Base-by-base conservation (phyloP, 1,140 invertebrate genomes). In the Zaprionus inermis region DNA sequence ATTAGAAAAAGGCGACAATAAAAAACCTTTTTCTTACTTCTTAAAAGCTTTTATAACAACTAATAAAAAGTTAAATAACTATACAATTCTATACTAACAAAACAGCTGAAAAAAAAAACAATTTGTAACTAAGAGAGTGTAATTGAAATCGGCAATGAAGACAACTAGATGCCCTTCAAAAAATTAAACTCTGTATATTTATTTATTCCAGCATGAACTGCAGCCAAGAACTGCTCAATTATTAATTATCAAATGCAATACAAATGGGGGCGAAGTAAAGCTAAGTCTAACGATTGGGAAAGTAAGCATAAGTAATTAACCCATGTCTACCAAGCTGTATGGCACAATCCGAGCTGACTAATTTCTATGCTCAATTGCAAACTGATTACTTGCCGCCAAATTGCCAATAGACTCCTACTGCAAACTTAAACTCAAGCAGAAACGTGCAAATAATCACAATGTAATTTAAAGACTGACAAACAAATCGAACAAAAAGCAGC, bases 401-500 rank as follows among this genome's bases (percentile, higher is more conserved):
- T 73, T 57, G 51, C 20, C 68, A 70, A 81, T 70, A 78, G 70
- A 74, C 64, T n/a, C 64, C 63, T 28, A 63, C 36, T 61, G 41
- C 44, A 57, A 55, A 28, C 72, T 61, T 56, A 20, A 60, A 41
- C 22, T 32, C 66, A 78, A 49, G 32, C 20, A 32, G 63, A 82
- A 81, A 86, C 83, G 83, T 83, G 83, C 76, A 74, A 83, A 70
- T 63, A 82, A 86, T 86, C 71, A 32, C 58, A 79, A 60, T 49
- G 11, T 24, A 28, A 38, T 57, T 46, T 14, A 60, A 65, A 56
- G 46, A 58, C 18, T 22, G 49, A 57, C 58, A 32, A 83, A 69
- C 67, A 63, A 44, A 69, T 52, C 3, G 41, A 20, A n/a, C 16
- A 52, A 61, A 76, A 84, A 36, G 72, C 63, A 72, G 41, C 2